Conservation (phyloP, 2,113 vertebrate species). For the Oryzias curvinotus region DNA sequence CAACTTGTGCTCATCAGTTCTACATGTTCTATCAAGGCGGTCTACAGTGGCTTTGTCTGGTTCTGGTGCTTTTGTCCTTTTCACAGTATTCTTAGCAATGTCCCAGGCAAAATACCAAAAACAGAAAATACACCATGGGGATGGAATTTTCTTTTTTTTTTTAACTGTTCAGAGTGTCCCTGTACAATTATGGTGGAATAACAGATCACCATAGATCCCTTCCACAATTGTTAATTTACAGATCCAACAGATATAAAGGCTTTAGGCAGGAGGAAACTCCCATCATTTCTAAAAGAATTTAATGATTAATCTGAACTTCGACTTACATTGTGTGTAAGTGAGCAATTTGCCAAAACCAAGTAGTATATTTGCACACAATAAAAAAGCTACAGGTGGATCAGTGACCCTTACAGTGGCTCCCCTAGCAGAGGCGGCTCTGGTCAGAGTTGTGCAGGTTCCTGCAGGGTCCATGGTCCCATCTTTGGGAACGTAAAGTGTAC, state of each 20-base stretch:
- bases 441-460: conserved; percentile 88
- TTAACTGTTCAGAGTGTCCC: too few species aligned
- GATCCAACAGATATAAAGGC: not conserved
- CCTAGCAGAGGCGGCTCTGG: conserved; percentile 83
- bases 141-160: too few species aligned
- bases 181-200: not conserved
- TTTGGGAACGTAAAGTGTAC: conserved; percentile 91
- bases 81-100: not conserved
- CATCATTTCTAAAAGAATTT: not conserved
- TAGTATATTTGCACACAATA: not conserved
- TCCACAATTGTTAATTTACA: not conserved
- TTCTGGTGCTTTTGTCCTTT: conserved; percentile 14
- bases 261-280: not conserved
- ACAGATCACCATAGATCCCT: not conserved
- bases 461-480: conserved; percentile 97
- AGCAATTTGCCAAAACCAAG: too few species aligned
- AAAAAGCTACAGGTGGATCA: not conserved
- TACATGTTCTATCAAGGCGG: not conserved
- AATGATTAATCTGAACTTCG: too few species aligned
- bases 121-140: too few species aligned
- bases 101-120: too few species aligned
- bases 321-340: too few species aligned
- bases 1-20: not conserved
- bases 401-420: conserved; percentile 83
- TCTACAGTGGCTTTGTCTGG: conserved; percentile 1